These are phyloP conservation scores for Caenorhabditis tropicalis DNA, from an alignment of 1,140 invertebrate species.

Conservation along the genomic window DNA sequence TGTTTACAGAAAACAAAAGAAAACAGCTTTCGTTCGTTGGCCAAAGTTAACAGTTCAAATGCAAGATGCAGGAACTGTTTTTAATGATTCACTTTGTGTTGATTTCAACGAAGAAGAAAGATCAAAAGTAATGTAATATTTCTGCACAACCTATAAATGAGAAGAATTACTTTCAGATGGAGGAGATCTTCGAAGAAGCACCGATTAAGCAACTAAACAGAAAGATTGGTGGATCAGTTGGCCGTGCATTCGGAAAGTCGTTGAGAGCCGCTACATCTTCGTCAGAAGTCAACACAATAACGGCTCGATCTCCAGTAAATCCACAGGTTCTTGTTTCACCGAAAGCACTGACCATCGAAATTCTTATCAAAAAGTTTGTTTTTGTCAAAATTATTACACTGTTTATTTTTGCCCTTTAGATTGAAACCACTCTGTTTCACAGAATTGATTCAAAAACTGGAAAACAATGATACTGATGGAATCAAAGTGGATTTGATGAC, in stretches of 20 bases:
- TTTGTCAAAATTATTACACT: not conserved
- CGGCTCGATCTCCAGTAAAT: not conserved
- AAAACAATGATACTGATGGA: not conserved
- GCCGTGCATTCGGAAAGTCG: not conserved
- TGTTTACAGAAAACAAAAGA: constrained; percentile 14
- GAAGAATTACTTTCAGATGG: too few relatives aligned
- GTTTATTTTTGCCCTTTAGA: not conserved
- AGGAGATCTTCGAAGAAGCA: constrained; percentile 24
- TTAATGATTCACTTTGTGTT: constrained; percentile 6
- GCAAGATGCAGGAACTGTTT: constrained; percentile 20
- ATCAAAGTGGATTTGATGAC: constrained; percentile 30
- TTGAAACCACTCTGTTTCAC: constrained; percentile 5
- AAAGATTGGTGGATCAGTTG: constrained; percentile 21
- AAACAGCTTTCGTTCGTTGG: constrained; percentile 10
- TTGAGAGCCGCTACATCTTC: not conserved
- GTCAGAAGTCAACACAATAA: not conserved
- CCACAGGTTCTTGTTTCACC: constrained; percentile 1
- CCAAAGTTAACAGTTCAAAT: not conserved
- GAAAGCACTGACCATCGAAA: constrained; percentile 26
- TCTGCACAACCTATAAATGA: too few relatives aligned
- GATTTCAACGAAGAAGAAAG: constrained; percentile 26
- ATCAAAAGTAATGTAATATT: not conserved
- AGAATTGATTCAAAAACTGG: constrained; percentile 1
- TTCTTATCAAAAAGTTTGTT: not conserved
- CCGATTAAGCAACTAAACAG: constrained; percentile 19